Evolutionary conservation across 2,113 vertebrate genomes (phyloP), one percentile per base, ranked within the genome.

Genomic region (Rhea americana): DNA sequence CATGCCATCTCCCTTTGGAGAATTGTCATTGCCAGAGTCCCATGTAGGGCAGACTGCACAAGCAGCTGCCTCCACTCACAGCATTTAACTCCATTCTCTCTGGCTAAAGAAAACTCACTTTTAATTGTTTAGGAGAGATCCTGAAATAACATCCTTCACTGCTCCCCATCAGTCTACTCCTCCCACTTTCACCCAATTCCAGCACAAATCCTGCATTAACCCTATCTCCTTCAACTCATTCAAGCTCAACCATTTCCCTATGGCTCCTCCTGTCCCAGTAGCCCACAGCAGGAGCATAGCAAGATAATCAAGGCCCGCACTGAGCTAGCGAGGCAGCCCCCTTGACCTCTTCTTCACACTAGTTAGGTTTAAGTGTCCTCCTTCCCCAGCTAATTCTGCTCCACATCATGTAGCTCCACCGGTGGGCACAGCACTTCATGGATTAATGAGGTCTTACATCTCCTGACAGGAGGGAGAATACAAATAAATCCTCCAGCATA

Each of bases 1-100:
- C 94, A 96, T 95, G 94, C 76, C 24, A 90, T 37, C 35, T 80
- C 91, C 91, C 95, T 88, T 55, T 1, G 84, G 96, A 91, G 95
- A 82, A 48, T 48, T 86, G 74, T 87, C 89, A 48, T 20, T 94
- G 93, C 87, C 45, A 14, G 83, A 90, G 87, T 39, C 91, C 93
- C 89, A 70, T 13, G 47, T 58, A 92, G 93, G 90, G 94, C 94
- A 90, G 92, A 63, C 74, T 83, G 85, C 91, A 85, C 80, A 45
- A 47, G 82, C 83, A 87, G 95, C 92, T 45, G 86, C 89, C 48
- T 53, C 77, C 9, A 0, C 47, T 47, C 81, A 26, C 84, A 6
- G 77, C 66, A 7, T 75, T 89, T 58, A n/a, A 75, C 63, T 94
- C 87, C 4, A 0, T 37, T 89, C 82, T 90, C 75, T 21, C 79